Evolutionary conservation across 1,140 invertebrate genomes (phyloP), one percentile per base, ranked within the genome.

Genomic region (Zaprionus vittiger): DNA sequence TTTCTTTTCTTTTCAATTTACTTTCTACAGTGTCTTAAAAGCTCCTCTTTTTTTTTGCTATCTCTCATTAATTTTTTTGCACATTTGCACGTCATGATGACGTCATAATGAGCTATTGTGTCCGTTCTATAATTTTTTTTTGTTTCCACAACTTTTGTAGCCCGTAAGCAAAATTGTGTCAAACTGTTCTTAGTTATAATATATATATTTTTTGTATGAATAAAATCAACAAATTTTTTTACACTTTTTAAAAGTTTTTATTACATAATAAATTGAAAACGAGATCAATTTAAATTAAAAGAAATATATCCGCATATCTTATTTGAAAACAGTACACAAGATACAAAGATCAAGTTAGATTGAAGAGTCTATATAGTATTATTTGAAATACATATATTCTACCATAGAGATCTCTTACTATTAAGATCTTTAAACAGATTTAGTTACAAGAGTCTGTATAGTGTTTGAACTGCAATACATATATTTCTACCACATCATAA

Each of bases 91-190:
- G 80, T 79, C 80, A 83, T 70, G 57, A 63, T 67, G 73, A 65
- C 52, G 61, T 73, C 77, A 80, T 73, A 77, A 65, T 77, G 44
- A 78, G 55, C 22, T 62, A n/a, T 57, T 55, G 28, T 61, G 14
- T 66, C 15, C 67, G 56, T 56, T 37, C 17, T 54, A 28, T 24
- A 47, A n/a, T 63, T 26, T 44, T 72, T 72, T 62, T 44, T 52
- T 41, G 24, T 34, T 57, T 24, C 41, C 14, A 24, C 26, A 20
- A 67, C 49, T 65, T 74, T 22, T 68, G 38, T 85, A 85, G 79
- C 26, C 49, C 20, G 37, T 86, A 85, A 85, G 83, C 80, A 55
- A 86, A 86, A 86, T 82, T 86, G 55, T 86, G 83, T 82, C 79
- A 73, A 82, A 82, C 73, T 86, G 76, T 86, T 79, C 62, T 67